Evolutionary conservation across 2,797 vertebrate species (phyloP).

Genomic region (Sebastes steindachneri): DNA sequence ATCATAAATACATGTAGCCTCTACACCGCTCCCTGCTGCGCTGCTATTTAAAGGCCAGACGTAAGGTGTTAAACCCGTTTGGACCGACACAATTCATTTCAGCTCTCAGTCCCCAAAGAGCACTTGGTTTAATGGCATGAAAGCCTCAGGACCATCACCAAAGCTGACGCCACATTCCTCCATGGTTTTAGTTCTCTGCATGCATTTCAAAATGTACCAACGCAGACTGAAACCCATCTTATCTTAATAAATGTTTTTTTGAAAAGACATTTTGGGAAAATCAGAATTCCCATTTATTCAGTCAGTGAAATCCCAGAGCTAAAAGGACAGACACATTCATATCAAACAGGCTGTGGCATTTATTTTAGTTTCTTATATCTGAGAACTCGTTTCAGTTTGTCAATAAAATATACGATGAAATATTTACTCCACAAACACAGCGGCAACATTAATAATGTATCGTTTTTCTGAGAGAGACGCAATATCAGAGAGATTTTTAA

Average conservation of each 20-base stretch:
- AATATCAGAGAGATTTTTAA: slow-evolving; percentile 27
- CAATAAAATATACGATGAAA: slow-evolving; percentile 34
- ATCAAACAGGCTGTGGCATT: neutral
- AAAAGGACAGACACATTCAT: neutral
- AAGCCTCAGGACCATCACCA: neutral
- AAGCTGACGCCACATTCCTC: neutral
- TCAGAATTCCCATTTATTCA: neutral
- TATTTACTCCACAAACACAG: slow-evolving; percentile 31
- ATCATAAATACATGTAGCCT: slow-evolving; percentile 72
- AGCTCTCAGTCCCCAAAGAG: slow-evolving; percentile 12
- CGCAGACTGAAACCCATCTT: neutral
- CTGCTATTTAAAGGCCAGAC: slow-evolving; percentile 67
- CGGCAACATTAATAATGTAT: slow-evolving; percentile 41
- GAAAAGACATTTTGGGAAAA: neutral
- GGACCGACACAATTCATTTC: slow-evolving; percentile 30
- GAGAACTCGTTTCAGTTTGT: slow-evolving; percentile 13
- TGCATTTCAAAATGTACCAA: neutral
- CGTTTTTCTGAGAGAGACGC: slow-evolving; percentile 10
- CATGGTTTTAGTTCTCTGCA: neutral
- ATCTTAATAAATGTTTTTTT: neutral
- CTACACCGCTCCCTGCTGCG: slow-evolving; percentile 6
- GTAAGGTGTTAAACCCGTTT: slow-evolving; percentile 51
- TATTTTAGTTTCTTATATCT: neutral
- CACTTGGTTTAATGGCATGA: slow-evolving; percentile 9
- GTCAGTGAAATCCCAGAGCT: neutral